phyloP scores from a whole-genome alignment of 1,140 invertebrate species.

The Penaeus indicus region DNA sequence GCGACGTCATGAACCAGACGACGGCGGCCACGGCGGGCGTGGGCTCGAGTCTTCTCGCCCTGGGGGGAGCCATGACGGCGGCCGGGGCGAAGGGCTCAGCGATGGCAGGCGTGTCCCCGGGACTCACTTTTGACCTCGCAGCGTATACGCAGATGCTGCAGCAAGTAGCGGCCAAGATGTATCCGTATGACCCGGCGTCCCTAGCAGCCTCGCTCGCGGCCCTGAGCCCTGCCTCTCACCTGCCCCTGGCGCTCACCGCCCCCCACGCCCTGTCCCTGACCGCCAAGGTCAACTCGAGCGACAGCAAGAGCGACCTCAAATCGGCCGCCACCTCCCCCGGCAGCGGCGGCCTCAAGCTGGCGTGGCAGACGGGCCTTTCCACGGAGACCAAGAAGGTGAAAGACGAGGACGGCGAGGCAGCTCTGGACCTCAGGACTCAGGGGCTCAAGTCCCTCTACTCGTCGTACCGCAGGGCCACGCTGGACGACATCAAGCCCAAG shows the following conservation, averaged over 20 bases:
- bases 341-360: constrained; percentile 30
- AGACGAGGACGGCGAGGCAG: constrained; percentile 49
- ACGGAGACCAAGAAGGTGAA: constrained; percentile 35
- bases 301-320: constrained; percentile 33
- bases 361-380: constrained; percentile 30
- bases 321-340: constrained; percentile 9
- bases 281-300: constrained; percentile 22
- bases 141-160: constrained; percentile 59
- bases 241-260: constrained; percentile 62
- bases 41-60: constrained; percentile 53
- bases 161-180: constrained; percentile 63
- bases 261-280: constrained; percentile 53
- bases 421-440: constrained; percentile 64
- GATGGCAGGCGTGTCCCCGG: constrained; percentile 41
- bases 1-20: constrained; percentile 56
- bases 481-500: constrained; percentile 62
- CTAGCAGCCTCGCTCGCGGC: constrained; percentile 61
- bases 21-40: constrained; percentile 51
- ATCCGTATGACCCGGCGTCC: constrained; percentile 58
- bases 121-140: constrained; percentile 57
- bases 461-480: constrained; percentile 48
- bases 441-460: constrained; percentile 63
- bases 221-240: constrained; percentile 57
- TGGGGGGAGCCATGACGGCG: constrained; percentile 51
- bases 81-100: constrained; percentile 38